Evolutionary conservation across 2,888 invertebrate species (phyloP).

Genomic region (Latheticus oryzae): DNA sequence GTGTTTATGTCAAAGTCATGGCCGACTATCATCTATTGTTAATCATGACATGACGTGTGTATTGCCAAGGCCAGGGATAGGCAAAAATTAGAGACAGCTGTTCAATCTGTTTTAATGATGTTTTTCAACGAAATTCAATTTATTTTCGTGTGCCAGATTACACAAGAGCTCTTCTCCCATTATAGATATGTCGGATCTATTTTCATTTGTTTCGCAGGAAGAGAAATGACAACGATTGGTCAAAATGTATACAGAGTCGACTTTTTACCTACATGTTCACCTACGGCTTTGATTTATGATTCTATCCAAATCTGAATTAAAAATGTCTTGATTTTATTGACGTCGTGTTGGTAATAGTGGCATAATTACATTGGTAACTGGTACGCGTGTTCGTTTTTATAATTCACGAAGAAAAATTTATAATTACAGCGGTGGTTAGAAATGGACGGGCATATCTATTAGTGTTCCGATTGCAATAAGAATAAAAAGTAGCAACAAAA

Average conservation of each 20-base stretch:
- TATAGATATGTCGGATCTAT: constrained; percentile 6
- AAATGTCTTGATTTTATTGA: constrained; percentile 16
- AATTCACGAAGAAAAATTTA: constrained; percentile 9
- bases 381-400: constrained; percentile 14
- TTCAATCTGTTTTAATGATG: constrained; percentile 48
- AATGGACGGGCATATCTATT: constrained; percentile 25
- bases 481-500: constrained; percentile 12
- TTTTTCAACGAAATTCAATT: constrained; percentile 46
- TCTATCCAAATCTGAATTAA: constrained; percentile 7
- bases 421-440: constrained; percentile 10
- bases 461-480: constrained; percentile 7
- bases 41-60: constrained; percentile 50
- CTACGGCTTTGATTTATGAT: constrained; percentile 8
- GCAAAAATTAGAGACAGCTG: constrained; percentile 51
- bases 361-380: constrained; percentile 18
- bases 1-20: constrained; percentile 55
- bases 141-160: constrained; percentile 43
- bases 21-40: constrained; percentile 54
- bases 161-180: constrained; percentile 16
- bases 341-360: constrained; percentile 10
- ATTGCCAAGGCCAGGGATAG: constrained; percentile 51
- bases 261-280: too few species aligned
- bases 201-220: too few species aligned
- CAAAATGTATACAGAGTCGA: too few species aligned
- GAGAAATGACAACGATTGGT: too few species aligned